Conservation (phyloP, 2,888 invertebrate genomes). For the Netelia virgata region DNA sequence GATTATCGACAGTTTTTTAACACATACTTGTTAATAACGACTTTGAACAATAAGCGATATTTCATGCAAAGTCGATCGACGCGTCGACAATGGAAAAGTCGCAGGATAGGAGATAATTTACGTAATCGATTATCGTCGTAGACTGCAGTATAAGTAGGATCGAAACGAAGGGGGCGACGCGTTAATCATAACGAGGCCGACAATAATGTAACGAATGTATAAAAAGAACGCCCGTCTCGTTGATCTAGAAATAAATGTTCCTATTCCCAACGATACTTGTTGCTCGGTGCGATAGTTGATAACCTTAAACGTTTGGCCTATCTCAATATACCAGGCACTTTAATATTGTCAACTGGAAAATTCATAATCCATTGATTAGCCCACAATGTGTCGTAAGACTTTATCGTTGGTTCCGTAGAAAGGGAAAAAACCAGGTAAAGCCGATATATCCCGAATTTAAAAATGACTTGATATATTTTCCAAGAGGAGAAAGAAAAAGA, state of each 20-base stretch:
- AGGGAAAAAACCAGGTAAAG: neutral
- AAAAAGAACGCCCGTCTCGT: conserved; percentile 9
- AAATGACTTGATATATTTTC: neutral
- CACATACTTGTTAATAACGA: conserved; percentile 62
- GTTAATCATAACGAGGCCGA: conserved; percentile 61
- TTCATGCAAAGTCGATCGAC: conserved; percentile 56
- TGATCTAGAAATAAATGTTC: conserved; percentile 54
- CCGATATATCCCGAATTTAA: neutral
- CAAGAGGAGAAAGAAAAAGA: neutral
- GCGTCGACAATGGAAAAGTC: conserved; percentile 28
- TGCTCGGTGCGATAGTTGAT: conserved; percentile 42
- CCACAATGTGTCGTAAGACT: conserved; percentile 2
- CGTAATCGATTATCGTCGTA: conserved; percentile 59
- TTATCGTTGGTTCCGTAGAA: neutral
- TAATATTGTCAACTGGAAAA: conserved; percentile 37
- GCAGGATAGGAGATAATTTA: conserved; percentile 31
- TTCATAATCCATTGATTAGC: conserved; percentile 37
- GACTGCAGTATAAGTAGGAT: conserved; percentile 26
- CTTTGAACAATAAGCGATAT: conserved; percentile 26
- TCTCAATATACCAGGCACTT: conserved; percentile 24
- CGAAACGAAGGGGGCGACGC: conserved; percentile 22
- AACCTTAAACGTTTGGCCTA: conserved; percentile 45
- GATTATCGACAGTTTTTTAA: conserved; percentile 31
- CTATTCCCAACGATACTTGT: conserved; percentile 22
- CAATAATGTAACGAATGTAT: conserved; percentile 40